Evolutionary conservation across 2,888 invertebrate species (phyloP).

Genomic region (Tyria jacobaeae): DNA sequence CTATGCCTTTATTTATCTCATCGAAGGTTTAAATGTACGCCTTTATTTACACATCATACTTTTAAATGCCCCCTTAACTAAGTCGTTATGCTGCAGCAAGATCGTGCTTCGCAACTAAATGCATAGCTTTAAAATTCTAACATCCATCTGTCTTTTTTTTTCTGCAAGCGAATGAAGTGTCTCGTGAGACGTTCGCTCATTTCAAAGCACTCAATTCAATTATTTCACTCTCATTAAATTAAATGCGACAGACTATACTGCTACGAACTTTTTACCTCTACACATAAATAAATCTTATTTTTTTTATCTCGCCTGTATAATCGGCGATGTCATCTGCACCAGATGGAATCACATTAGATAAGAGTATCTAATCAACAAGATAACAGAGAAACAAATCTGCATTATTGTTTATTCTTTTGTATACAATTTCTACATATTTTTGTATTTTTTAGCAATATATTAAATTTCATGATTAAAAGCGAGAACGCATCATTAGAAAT

Average conservation of each 20-base stretch:
- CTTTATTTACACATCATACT: conserved; percentile 55
- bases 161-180: not conserved
- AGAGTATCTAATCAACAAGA: not conserved
- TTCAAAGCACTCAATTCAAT: not conserved
- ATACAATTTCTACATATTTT: too few relatives aligned
- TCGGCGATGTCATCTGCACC: not conserved
- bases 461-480: too few relatives aligned
- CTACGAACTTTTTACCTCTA: not conserved
- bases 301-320: not conserved
- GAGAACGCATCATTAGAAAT: too few relatives aligned
- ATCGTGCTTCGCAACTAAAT: conserved; percentile 49
- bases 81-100: conserved; percentile 53
- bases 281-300: not conserved
- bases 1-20: conserved; percentile 47
- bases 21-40: conserved; percentile 51
- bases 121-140: conserved; percentile 7
- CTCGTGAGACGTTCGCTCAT: too few relatives aligned
- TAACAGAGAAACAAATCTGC: not conserved
- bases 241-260: not conserved
- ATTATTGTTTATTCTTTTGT: not conserved
- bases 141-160: conserved; percentile 4
- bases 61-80: conserved; percentile 58
- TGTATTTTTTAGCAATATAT: too few relatives aligned
- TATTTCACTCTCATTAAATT: conserved; percentile 1
- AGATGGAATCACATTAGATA: not conserved